Percentiles rank a stretch among this genome's conserved stretches.
phyloP scores from a whole-genome alignment of 2,888 invertebrate genomes.

The Norana najaformis region DNA sequence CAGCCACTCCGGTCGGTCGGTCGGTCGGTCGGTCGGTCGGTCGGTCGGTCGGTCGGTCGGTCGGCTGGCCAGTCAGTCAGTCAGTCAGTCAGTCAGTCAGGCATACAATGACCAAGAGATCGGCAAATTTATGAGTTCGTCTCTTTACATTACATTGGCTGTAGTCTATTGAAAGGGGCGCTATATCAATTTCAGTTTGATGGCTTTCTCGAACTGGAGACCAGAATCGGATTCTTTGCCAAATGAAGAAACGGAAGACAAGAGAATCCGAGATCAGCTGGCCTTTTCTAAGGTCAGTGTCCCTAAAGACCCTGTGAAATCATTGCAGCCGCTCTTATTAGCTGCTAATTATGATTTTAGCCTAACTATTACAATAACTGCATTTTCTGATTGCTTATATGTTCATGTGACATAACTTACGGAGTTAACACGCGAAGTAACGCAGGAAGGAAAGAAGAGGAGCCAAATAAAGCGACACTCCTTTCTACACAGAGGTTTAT shows the following conservation, averaged over 20 bases:
- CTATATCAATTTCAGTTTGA: background rate
- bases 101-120: background rate
- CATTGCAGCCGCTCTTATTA: too few species aligned
- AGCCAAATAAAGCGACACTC: too few species aligned
- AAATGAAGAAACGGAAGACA: background rate
- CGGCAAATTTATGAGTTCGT: background rate
- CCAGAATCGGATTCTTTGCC: background rate
- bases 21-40: too few species aligned
- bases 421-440: too few species aligned
- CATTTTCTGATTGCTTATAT: too few species aligned
- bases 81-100: background rate
- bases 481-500: too few species aligned
- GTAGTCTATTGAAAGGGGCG: background rate
- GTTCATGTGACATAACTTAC: too few species aligned
- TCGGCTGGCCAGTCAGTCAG: background rate
- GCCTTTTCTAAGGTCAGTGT: background rate
- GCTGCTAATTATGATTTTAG: too few species aligned
- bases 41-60: background rate
- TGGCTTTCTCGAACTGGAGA: constrained; percentile 3
- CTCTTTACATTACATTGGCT: background rate
- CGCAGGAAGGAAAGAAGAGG: too few species aligned
- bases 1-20: too few species aligned
- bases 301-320: background rate
- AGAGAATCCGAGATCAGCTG: background rate
- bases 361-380: too few species aligned